Base-by-base conservation (phyloP, 1,140 invertebrate species). In the Carcinoscorpius rotundicauda region DNA sequence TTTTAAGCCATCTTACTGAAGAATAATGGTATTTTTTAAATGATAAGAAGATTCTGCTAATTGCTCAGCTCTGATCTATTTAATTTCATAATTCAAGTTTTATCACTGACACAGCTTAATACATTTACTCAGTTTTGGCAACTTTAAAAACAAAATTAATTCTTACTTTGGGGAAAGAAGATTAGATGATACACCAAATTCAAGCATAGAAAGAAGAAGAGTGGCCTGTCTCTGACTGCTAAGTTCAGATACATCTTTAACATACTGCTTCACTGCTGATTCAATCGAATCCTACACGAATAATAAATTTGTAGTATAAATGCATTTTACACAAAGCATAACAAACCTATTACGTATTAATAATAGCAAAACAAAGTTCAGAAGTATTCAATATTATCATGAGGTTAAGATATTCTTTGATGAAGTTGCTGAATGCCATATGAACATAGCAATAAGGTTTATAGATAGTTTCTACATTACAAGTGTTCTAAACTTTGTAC, bases 141-240 rank as follows among this genome's bases (percentile, higher is more conserved):
- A 29, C 29, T 29, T 29, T 29, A 29, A 29, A 52, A 52, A 48
- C 52, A 49, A 53, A 49, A 29, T 49, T 5, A 52, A 29, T 5
- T n/a, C 63, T 66, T 72, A 77, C 75, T 70, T 72, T 10, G 72
- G 70, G 51, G 72, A 52, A 29, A 74, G 10, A 29, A 74, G 57
- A 68, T 69, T 76, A 58, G 68, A 82, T 63, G 83, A 82, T 3
- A 92, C 87, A 69, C 89, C 75, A 69, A 82, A 83, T 71, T 89
- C 85, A 49, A 93, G 75, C 2, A 92, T 74, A 5, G 79, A 80
- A 65, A 93, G 79, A 6, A 93, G 74, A 58, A 89, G 78, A 70
- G 87, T 83, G 71, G 90, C 80, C 67, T 86, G 82, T 69, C 80
- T 84, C 52, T 84, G 81, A 73, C 88, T 89, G 2, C 83, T 85